A percentile compares a stretch with the other conserved stretches of the same genome.
Conservation (phyloP, 2,797 vertebrate species). For the Ctenosaura bakeri region DNA sequence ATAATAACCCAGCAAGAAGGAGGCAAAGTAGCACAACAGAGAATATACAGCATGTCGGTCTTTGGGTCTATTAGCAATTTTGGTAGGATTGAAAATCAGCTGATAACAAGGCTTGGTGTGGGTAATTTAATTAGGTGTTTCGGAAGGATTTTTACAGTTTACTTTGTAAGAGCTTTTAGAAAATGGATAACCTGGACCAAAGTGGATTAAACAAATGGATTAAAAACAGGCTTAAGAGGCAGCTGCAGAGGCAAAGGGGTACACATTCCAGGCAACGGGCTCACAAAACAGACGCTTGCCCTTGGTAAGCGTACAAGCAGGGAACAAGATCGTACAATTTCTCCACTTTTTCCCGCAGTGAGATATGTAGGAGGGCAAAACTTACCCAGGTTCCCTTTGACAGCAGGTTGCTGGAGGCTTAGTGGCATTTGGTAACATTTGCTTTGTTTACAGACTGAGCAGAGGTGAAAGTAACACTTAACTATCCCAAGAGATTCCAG, state of each 20-base stretch:
- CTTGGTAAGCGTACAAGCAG: not conserved
- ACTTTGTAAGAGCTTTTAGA: not conserved
- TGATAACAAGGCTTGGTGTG: not conserved
- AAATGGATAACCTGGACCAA: not conserved
- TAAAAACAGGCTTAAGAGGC: not conserved
- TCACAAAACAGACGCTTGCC: not conserved
- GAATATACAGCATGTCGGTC: not conserved
- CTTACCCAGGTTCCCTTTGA: not conserved
- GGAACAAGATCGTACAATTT: too few relatives aligned
- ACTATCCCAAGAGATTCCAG: not conserved
- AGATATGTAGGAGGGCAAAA: not conserved
- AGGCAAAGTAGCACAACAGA: slow-evolving; percentile 13
- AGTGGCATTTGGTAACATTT: not conserved
- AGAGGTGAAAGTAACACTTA: too few relatives aligned
- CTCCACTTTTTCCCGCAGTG: not conserved
- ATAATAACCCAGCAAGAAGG: not conserved
- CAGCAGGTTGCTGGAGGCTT: not conserved
- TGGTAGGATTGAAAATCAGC: slow-evolving; percentile 28
- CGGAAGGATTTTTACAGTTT: slow-evolving; percentile 18
- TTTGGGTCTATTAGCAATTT: slow-evolving; percentile 33
- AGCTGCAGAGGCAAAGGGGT: not conserved
- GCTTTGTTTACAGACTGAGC: not conserved
- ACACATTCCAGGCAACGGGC: not conserved
- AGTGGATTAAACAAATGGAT: not conserved
- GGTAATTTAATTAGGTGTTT: not conserved